These are phyloP conservation scores for Melanotaenia maccullochi DNA, from an alignment of 2,797 vertebrate species.

Conservation along the genomic window DNA sequence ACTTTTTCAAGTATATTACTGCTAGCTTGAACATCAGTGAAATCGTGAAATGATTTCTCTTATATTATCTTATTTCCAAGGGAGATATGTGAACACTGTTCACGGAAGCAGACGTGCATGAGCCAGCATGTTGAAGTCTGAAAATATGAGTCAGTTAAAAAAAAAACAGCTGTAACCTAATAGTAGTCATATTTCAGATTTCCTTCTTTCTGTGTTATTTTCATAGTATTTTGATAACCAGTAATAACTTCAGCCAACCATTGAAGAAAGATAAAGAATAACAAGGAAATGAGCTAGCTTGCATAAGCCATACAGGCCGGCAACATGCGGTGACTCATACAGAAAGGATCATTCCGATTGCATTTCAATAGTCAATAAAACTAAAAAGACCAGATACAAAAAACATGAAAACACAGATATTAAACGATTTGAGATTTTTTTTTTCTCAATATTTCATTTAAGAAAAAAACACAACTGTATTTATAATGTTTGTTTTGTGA, in stretches of 20 bases:
- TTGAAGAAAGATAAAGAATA: constrained; percentile 8
- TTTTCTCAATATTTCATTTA: not conserved
- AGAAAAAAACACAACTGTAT: not conserved
- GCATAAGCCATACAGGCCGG: not conserved
- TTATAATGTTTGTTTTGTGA: not conserved
- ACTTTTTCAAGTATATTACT: not conserved
- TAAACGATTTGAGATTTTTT: no score
- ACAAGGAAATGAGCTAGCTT: constrained; percentile 12
- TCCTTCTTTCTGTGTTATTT: not conserved
- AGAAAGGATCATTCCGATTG: not conserved
- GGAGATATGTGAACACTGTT: not conserved
- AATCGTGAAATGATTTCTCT: not conserved
- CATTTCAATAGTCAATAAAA: no score
- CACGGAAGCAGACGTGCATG: constrained; percentile 17
- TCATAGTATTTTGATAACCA: not conserved
- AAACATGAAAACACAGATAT: no score
- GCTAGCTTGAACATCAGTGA: not conserved
- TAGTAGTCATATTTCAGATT: constrained; percentile 3
- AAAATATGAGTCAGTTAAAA: not conserved
- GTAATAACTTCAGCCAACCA: not conserved
- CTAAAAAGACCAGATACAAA: no score
- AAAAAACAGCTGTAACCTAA: constrained; percentile 11
- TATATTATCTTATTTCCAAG: constrained; percentile 7
- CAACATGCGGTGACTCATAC: not conserved
- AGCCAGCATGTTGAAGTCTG: not conserved